Conservation (phyloP, 2,888 invertebrate species). For the Synergus gifuensis region DNA sequence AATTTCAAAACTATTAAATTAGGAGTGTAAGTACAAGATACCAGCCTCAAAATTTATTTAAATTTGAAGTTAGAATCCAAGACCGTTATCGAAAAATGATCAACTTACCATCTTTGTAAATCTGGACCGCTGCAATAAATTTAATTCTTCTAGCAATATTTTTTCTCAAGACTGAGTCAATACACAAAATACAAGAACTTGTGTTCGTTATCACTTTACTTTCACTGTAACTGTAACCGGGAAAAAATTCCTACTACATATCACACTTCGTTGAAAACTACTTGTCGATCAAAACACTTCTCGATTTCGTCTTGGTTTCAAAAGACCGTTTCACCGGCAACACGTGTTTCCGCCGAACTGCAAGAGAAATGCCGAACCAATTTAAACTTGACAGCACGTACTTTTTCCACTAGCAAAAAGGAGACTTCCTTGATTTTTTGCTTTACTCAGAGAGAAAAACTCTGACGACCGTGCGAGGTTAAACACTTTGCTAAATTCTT, state of each 20-base stretch:
- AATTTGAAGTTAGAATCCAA: no score
- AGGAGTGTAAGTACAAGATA: no score
- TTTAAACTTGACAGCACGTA: background rate
- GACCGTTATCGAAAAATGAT: no score
- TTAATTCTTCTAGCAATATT: background rate
- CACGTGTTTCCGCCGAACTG: background rate
- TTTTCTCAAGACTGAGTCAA: background rate
- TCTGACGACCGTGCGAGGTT: background rate
- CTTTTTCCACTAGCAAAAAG: background rate
- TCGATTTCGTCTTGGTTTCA: background rate
- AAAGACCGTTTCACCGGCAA: background rate
- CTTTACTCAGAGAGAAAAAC: background rate
- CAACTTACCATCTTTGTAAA: background rate
- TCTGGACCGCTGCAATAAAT: background rate
- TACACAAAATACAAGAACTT: background rate
- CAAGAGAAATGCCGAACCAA: background rate
- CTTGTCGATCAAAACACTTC: constrained; percentile 29
- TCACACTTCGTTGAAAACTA: background rate
- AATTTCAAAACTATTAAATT: no score
- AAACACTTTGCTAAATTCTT: background rate
- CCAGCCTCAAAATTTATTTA: no score
- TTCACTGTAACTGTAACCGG: constrained; percentile 13
- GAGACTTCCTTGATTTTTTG: background rate
- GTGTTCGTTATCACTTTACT: constrained; percentile 10
- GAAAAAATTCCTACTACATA: background rate